A percentile compares a stretch with the other conserved stretches of the same genome.
These are phyloP conservation scores for Harpagoxenus sublaevis DNA, from an alignment of 2,888 invertebrate genomes.

Conservation along the genomic window DNA sequence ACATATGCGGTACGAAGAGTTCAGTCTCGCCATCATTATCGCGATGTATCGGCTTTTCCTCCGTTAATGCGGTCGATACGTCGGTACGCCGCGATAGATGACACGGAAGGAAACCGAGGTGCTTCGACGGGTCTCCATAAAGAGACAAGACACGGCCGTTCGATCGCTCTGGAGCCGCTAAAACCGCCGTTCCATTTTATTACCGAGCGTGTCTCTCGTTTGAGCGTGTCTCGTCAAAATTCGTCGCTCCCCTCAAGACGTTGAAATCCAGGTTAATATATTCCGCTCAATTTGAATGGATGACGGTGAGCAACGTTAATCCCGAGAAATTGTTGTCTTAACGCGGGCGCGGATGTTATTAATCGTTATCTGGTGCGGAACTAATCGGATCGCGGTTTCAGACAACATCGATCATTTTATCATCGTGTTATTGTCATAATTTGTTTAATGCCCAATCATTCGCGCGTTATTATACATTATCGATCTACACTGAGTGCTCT, in stretches of 20 bases:
- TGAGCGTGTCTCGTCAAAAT: conserved; percentile 60
- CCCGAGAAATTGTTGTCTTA: conserved; percentile 30
- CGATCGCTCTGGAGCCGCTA: conserved; percentile 67
- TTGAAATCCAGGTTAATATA: conserved; percentile 53
- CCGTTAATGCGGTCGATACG: conserved; percentile 58
- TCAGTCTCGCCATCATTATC: conserved; percentile 31
- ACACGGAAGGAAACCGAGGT: conserved; percentile 63
- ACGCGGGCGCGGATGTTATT: background rate
- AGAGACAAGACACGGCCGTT: conserved; percentile 60
- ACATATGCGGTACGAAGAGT: conserved; percentile 2
- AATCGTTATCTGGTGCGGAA: conserved; percentile 24
- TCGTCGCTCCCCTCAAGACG: conserved; percentile 55
- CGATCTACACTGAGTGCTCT: background rate
- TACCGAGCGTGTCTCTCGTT: conserved; percentile 65
- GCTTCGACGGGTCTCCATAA: conserved; percentile 64
- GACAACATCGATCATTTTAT: conserved; percentile 12
- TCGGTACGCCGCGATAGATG: conserved; percentile 62
- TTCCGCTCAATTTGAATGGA: conserved; percentile 36
- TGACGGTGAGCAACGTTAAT: background rate
- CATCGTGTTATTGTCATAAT: background rate
- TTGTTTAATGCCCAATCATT: background rate
- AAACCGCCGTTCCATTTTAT: conserved; percentile 73
- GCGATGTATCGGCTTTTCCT: conserved; percentile 51
- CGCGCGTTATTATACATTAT: background rate
- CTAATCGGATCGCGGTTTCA: conserved; percentile 32